These are phyloP conservation scores for Tetramorium parvispinum DNA, from an alignment of 1,140 invertebrate species.

Conservation along the genomic window DNA sequence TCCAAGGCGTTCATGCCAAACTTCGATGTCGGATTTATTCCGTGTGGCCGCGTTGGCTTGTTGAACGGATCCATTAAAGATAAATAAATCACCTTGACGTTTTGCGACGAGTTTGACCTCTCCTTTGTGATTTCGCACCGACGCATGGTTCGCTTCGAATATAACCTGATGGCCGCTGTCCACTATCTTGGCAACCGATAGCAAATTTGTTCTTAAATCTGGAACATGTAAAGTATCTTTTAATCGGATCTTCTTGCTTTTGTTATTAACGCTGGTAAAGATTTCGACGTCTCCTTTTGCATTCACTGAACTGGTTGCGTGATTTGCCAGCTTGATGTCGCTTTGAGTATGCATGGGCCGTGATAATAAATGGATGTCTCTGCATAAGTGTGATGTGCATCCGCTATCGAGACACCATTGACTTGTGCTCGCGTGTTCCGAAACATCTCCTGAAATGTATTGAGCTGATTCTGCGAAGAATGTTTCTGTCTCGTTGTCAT, in stretches of 20 bases:
- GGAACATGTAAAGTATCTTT: slow-evolving; percentile 19
- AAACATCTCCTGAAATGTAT: accelerated
- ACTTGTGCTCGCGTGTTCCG: accelerated
- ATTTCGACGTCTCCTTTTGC: not conserved
- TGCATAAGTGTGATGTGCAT: slow-evolving; percentile 12
- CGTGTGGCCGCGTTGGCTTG: too few relatives aligned
- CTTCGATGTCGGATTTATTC: too few relatives aligned
- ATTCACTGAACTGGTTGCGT: not conserved
- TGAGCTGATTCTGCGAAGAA: not conserved
- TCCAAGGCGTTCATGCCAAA: too few relatives aligned
- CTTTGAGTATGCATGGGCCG: not conserved
- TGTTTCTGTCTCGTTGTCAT: not conserved
- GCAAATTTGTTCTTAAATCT: slow-evolving; percentile 7
- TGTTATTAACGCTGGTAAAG: not conserved
- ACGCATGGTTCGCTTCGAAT: not conserved
- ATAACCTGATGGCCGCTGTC: not conserved
- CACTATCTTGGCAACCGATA: not conserved
- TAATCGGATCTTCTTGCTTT: not conserved
- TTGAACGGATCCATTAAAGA: not conserved
- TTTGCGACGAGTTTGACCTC: not conserved
- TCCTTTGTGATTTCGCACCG: not conserved
- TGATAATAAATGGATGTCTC: not conserved
- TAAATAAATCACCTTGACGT: not conserved
- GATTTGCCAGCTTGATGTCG: not conserved
- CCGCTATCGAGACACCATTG: slow-evolving; percentile 40